A percentile compares a stretch with the other conserved stretches of the same genome.
These are phyloP conservation scores for Pteronura brasiliensis DNA, from an alignment of 2,113 vertebrate genomes.

Conservation along the genomic window DNA sequence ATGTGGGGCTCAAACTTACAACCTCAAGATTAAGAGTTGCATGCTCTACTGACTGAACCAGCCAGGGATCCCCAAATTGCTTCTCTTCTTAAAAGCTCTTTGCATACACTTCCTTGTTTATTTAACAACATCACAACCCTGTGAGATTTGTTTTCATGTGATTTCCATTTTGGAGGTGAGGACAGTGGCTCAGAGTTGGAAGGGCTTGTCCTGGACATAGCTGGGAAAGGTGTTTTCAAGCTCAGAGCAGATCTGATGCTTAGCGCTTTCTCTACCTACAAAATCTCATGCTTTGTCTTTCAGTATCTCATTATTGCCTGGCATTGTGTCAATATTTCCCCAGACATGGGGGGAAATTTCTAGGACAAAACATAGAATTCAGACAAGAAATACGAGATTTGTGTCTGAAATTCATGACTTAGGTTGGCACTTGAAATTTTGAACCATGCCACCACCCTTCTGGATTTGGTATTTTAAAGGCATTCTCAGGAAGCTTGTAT, in stretches of 20 bases:
- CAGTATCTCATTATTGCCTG: background rate
- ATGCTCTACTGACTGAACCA: background rate
- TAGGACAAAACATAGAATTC: background rate
- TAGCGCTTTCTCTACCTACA: background rate
- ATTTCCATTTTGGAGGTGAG: background rate
- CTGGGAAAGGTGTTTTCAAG: background rate
- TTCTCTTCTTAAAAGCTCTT: background rate
- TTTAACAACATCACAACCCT: background rate
- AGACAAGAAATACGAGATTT: background rate
- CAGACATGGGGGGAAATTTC: background rate
- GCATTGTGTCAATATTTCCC: background rate
- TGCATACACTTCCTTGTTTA: background rate
- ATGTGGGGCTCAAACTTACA: background rate
- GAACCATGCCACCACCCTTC: background rate
- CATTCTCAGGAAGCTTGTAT: background rate
- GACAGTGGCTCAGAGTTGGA: background rate
- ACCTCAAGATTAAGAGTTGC: background rate
- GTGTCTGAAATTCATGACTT: background rate
- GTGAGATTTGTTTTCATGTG: background rate
- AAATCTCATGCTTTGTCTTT: no score
- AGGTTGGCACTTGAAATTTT: background rate
- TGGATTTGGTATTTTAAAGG: background rate
- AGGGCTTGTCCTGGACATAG: accelerated
- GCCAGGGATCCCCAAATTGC: background rate
- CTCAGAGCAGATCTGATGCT: no score